Evolutionary conservation across 2,113 vertebrate genomes (phyloP).

Genomic region (Triplophysa tibetana): DNA sequence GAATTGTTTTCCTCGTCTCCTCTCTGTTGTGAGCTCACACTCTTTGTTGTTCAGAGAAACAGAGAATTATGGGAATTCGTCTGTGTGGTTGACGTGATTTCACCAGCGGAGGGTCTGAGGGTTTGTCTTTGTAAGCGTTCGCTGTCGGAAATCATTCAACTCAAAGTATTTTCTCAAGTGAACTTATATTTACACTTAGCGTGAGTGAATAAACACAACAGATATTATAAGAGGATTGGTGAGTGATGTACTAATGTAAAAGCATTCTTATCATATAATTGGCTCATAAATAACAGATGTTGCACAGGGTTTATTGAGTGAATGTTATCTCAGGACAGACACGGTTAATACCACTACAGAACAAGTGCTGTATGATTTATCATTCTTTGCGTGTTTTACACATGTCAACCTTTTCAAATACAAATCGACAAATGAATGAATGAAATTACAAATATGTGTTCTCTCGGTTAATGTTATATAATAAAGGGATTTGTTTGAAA

Average conservation of each 20-base stretch:
- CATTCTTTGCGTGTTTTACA: constrained; percentile 44
- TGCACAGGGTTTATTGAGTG: constrained; percentile 71
- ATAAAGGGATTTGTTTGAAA: no score
- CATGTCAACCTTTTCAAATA: no score
- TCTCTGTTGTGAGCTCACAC: constrained; percentile 49
- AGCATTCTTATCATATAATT: constrained; percentile 81
- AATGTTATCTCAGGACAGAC: background rate
- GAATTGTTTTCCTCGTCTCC: background rate
- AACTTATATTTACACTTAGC: background rate
- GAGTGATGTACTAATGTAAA: constrained; percentile 49
- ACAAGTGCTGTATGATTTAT: background rate
- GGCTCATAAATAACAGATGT: constrained; percentile 83
- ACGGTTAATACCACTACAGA: no score
- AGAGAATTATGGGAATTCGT: constrained; percentile 64
- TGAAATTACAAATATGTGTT: no score
- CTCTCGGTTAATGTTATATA: no score
- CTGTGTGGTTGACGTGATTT: constrained; percentile 73
- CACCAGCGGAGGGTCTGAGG: constrained; percentile 46
- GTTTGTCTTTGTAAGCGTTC: background rate
- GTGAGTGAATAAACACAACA: constrained; percentile 8
- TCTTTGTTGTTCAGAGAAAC: constrained; percentile 51
- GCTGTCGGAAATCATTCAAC: background rate
- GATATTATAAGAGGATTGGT: constrained; percentile 18
- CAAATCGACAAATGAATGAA: no score
- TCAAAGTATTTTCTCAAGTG: background rate